Conservation (phyloP, 2,888 invertebrate genomes). For the Tricholauxania praeusta region DNA sequence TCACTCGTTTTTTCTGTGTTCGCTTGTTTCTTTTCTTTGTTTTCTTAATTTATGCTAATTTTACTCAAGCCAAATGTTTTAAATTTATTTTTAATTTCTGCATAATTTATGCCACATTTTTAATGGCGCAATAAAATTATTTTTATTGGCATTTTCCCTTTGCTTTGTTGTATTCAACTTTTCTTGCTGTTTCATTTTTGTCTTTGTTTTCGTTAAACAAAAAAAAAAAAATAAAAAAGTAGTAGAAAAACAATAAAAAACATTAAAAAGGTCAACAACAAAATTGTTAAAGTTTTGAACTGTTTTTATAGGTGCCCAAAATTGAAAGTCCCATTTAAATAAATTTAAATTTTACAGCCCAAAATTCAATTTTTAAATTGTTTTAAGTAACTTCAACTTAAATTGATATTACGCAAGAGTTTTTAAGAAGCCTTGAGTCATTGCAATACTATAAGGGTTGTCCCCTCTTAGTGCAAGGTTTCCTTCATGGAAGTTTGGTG, state of each 20-base stretch:
- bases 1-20: no score
- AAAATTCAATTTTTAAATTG: no score
- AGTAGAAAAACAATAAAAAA: background rate
- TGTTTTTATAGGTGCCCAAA: no score
- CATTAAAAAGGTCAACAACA: conserved; percentile 1
- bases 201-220: background rate
- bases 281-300: background rate
- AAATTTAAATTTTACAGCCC: no score
- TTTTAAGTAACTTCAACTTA: no score
- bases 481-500: no score
- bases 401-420: no score
- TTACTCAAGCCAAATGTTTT: conserved; percentile 55
- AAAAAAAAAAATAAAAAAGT: background rate
- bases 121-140: conserved; percentile 22
- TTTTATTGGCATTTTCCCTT: conserved; percentile 11
- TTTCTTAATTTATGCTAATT: conserved; percentile 56
- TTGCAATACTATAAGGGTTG: no score
- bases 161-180: background rate
- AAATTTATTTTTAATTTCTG: conserved; percentile 56
- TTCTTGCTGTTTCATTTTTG: background rate
- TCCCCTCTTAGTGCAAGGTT: no score
- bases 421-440: no score
- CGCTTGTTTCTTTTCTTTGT: no score
- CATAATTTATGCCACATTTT: conserved; percentile 21
- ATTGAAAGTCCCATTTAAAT: no score